A percentile compares a stretch with the other conserved stretches of the same genome.
Evolutionary conservation across 2,113 vertebrate species (phyloP).

Genomic region (Campylorhamphus procurvoides): DNA sequence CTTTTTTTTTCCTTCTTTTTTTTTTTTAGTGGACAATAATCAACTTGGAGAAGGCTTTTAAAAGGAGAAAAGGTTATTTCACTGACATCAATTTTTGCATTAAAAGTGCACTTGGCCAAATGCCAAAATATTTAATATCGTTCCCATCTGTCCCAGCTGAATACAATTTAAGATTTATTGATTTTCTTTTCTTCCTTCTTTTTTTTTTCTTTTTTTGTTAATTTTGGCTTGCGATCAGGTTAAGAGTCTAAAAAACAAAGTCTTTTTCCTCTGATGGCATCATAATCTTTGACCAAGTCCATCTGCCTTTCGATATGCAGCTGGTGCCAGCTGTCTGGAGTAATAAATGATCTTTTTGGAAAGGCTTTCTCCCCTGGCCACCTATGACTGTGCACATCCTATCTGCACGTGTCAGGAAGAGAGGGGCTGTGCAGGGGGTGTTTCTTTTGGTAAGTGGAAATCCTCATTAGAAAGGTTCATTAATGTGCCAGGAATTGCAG

Average conservation of each 20-base stretch:
- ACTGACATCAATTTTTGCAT: slow-evolving; percentile 51
- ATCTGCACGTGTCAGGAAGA: background rate
- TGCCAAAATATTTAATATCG: slow-evolving; percentile 51
- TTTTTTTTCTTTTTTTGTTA: background rate
- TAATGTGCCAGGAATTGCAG: no score
- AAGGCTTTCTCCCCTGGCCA: background rate
- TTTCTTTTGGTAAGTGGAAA: fast-evolving
- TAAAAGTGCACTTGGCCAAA: slow-evolving; percentile 42
- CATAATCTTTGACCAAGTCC: background rate
- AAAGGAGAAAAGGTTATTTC: slow-evolving; percentile 61
- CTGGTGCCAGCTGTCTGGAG: background rate
- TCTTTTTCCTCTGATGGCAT: background rate
- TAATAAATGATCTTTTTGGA: background rate
- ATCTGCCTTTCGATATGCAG: background rate
- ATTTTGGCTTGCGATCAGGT: slow-evolving; percentile 16
- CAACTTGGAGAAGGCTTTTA: slow-evolving; percentile 21
- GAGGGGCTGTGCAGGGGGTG: background rate
- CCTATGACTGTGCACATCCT: fast-evolving
- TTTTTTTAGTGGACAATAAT: slow-evolving; percentile 5
- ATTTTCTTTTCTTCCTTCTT: background rate
- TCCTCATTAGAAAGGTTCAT: background rate
- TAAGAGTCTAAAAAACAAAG: background rate
- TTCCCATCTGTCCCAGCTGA: slow-evolving; percentile 50
- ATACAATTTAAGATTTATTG: slow-evolving; percentile 47
- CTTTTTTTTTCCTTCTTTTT: background rate